These are phyloP conservation scores for Phylloscopus collybita DNA, from an alignment of 2,797 vertebrate genomes.

Conservation along the genomic window DNA sequence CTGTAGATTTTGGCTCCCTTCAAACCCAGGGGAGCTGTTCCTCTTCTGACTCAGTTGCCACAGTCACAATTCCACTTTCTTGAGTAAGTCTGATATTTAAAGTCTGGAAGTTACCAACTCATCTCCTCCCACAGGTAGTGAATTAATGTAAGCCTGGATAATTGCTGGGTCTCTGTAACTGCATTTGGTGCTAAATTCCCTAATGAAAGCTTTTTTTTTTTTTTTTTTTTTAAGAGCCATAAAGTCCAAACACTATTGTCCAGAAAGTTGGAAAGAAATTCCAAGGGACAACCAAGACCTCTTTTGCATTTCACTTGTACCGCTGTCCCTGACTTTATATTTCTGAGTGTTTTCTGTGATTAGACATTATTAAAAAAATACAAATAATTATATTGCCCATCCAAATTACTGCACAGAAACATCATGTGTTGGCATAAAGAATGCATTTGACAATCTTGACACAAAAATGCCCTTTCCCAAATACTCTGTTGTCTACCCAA, in stretches of 20 bases:
- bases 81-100: background rate
- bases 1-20: background rate
- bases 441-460: background rate
- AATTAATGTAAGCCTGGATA: background rate
- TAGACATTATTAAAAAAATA: background rate
- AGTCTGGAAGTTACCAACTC: background rate
- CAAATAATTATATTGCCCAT: constrained; percentile 32
- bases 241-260: background rate
- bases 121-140: background rate
- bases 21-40: background rate
- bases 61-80: background rate
- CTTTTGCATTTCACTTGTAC: background rate
- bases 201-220: background rate
- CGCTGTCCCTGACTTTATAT: background rate
- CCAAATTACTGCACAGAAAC: constrained; percentile 27
- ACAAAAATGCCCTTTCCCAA: background rate
- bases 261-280: background rate
- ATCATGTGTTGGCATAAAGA: constrained; percentile 4
- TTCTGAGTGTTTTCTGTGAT: constrained; percentile 11
- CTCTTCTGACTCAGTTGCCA: background rate
- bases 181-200: background rate
- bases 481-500: background rate
- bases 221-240: too few relatives aligned
- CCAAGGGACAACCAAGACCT: background rate
- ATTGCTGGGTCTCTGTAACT: background rate